Conservation (phyloP, 2,888 invertebrate species). For the Chalcosyrphus nemorum region DNA sequence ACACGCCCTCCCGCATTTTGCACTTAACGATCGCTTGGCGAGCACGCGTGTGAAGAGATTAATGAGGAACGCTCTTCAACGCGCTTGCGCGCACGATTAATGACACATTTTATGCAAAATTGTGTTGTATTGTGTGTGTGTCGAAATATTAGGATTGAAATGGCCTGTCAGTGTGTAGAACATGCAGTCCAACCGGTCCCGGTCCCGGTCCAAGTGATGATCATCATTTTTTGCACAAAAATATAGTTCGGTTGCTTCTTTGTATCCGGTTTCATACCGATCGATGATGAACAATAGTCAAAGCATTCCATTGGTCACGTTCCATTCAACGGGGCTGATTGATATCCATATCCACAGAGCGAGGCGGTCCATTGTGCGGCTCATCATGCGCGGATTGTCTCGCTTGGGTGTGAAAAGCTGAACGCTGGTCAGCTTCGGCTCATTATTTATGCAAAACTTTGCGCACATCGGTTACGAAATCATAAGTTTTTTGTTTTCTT, state of each 20-base stretch:
- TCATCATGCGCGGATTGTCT: constrained; percentile 60
- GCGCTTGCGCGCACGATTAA: constrained; percentile 54
- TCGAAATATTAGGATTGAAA: constrained; percentile 66
- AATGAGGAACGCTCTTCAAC: constrained; percentile 56
- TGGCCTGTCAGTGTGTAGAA: constrained; percentile 39
- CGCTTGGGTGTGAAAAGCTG: constrained; percentile 22
- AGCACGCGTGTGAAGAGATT: constrained; percentile 41
- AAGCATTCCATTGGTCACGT: constrained; percentile 44
- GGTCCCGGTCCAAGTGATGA: no score
- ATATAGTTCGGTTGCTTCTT: neutral
- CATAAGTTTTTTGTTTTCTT: constrained; percentile 1
- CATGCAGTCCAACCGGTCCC: constrained; percentile 30
- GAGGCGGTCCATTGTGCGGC: constrained; percentile 45
- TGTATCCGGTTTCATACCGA: constrained; percentile 42
- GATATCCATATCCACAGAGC: constrained; percentile 46
- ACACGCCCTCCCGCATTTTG: constrained; percentile 66
- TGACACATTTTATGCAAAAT: constrained; percentile 69
- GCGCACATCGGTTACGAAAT: constrained; percentile 33
- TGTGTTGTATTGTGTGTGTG: constrained; percentile 56
- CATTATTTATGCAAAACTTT: constrained; percentile 44
- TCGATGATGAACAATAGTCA: constrained; percentile 32
- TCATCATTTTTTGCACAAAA: no score
- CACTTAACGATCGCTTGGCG: constrained; percentile 8
- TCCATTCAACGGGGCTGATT: constrained; percentile 53
- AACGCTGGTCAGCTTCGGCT: constrained; percentile 34